A percentile compares a stretch with the other conserved stretches of the same genome.
Conservation (phyloP, 1,140 invertebrate genomes). For the Heterodera carotae region DNA sequence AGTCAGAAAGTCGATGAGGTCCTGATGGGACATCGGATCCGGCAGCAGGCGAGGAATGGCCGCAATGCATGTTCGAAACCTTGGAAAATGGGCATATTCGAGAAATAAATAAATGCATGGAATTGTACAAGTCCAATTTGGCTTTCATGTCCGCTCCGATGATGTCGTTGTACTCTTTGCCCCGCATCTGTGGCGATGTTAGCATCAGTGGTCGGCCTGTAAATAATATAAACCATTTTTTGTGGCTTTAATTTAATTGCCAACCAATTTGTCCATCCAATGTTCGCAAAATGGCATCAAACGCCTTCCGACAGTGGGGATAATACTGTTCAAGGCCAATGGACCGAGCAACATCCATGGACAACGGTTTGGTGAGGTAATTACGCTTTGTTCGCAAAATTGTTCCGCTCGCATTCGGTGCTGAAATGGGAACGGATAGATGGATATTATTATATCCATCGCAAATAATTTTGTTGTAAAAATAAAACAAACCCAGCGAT, state of each 20-base stretch:
- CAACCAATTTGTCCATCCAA: conserved; percentile 92
- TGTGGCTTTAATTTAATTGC: not conserved
- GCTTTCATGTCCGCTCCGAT: conserved; percentile 95
- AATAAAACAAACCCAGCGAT: conserved; percentile 52
- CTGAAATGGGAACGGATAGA: conserved; percentile 36
- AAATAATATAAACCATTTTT: conserved; percentile 14
- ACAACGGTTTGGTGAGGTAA: conserved; percentile 85
- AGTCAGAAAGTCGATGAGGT: conserved; percentile 83
- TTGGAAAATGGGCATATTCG: not conserved
- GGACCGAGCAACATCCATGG: conserved; percentile 78
- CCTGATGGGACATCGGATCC: conserved; percentile 86
- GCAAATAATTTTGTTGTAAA: not conserved
- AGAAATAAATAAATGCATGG: not conserved
- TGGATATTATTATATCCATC: conserved; percentile 20
- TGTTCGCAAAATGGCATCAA: conserved; percentile 90
- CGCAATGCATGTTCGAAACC: conserved; percentile 92
- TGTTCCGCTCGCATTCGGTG: conserved; percentile 67
- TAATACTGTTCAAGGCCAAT: conserved; percentile 97
- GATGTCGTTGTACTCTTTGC: conserved; percentile 84
- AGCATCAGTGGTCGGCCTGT: conserved; percentile 80
- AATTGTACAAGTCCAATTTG: conserved; percentile 83
- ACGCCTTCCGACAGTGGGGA: conserved; percentile 87
- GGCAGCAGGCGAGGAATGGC: conserved; percentile 95
- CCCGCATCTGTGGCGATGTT: conserved; percentile 91
- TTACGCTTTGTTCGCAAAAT: conserved; percentile 93